These are phyloP conservation scores for Greenwoodochromis staneri DNA, from an alignment of 2,113 vertebrate species.

Conservation along the genomic window DNA sequence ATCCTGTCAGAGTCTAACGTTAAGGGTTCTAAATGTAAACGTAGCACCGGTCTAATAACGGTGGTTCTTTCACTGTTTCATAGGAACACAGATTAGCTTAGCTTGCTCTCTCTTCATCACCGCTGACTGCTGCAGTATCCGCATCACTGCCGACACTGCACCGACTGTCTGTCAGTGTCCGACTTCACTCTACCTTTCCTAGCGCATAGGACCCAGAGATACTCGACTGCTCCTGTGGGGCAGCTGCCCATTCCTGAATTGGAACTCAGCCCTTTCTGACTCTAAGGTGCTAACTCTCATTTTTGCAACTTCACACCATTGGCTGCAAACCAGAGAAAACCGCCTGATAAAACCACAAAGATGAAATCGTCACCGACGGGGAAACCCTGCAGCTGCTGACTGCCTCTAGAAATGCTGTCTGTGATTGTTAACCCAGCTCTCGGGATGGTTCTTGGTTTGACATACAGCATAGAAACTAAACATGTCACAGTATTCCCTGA, in stretches of 20 bases:
- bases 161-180: not conserved
- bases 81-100: not conserved
- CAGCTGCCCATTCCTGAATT: not conserved
- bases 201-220: rapidly evolving
- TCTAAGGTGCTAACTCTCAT: not conserved
- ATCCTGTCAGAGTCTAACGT: not conserved
- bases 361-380: not conserved
- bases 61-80: not conserved
- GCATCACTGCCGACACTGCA: not conserved
- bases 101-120: not conserved
- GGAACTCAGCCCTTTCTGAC: not conserved
- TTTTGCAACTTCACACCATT: not conserved
- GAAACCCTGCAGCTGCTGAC: rapidly evolving
- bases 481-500: not conserved
- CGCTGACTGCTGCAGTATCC: not conserved
- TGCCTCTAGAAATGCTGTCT: not conserved
- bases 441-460: not conserved
- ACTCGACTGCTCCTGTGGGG: not conserved
- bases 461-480: not conserved
- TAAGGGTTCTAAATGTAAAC: not conserved
- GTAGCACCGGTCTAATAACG: not conserved
- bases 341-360: not conserved
- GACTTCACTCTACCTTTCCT: not conserved
- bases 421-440: not conserved
- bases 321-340: not conserved